Conservation (phyloP, 2,888 invertebrate genomes). For the Mesorhabditis sp. region DNA sequence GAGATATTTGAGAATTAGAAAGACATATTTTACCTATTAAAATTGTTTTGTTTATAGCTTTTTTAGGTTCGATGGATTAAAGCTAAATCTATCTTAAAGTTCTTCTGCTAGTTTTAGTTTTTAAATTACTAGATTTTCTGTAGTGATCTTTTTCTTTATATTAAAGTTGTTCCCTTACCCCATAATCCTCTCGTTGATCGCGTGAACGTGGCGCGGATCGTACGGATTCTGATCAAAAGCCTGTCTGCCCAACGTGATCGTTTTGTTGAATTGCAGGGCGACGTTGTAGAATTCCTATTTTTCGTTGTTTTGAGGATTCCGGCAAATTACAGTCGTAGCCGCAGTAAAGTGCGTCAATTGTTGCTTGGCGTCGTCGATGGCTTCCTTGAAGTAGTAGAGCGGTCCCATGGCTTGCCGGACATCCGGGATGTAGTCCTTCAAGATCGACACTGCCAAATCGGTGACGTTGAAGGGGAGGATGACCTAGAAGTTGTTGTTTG, state of each 20-base stretch:
- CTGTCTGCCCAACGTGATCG: constrained; percentile 21
- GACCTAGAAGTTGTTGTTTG: constrained; percentile 7
- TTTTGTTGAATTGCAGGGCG: constrained; percentile 27
- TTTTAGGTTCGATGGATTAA: no score
- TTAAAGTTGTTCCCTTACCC: constrained; percentile 17
- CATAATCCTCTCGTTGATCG: constrained; percentile 38
- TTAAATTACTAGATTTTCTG: background rate
- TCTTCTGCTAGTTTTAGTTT: background rate
- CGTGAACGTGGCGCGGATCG: constrained; percentile 30
- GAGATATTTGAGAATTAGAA: background rate
- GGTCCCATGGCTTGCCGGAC: constrained; percentile 23
- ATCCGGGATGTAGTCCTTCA: constrained; percentile 35
- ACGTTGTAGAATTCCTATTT: constrained; percentile 21
- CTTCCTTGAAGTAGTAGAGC: constrained; percentile 16
- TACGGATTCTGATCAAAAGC: constrained; percentile 36
- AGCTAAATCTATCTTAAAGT: background rate
- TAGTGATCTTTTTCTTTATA: background rate
- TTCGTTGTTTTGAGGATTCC: background rate
- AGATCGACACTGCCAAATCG: constrained; percentile 48
- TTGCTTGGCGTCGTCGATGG: constrained; percentile 4
- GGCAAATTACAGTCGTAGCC: background rate
- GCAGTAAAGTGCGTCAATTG: background rate
- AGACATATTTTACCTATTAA: no score
- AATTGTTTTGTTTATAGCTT: no score
- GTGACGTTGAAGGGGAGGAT: constrained; percentile 60